Base-by-base conservation (phyloP, 1,140 invertebrate species). In the Cherax quadricarinatus region DNA sequence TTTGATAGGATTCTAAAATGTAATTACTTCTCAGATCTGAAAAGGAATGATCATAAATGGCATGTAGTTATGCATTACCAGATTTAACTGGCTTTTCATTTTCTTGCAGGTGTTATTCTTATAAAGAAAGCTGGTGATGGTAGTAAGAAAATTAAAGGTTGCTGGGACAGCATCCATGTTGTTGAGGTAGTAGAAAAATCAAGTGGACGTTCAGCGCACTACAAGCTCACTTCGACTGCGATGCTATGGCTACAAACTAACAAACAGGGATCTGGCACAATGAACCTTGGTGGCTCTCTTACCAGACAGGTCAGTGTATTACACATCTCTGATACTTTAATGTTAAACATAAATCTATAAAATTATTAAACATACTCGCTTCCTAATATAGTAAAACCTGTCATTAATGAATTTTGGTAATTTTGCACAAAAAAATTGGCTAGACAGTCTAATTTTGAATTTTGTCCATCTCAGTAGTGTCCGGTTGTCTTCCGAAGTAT, bases 231-330 rank as follows among this genome's bases (percentile, higher is more conserved):
- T 51, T 99, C 98, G 0, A 99, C 99, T 21, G 98, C 98, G 0
- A 99, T 99, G 99, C 95, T 99, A 60, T 99, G 99, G 99, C 96
- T 99, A 81, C 98, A 99, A 95, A 99, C 99, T 1, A 99, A 99
- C 94, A 99, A 99, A 94, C 97, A 97, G 94, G 98, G 97, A 30
- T 99, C 98, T 49, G 99, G 99, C 24, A 99, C 98, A 16, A 99
- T 99, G 98, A 99, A 99, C 95, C 96, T 99, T 57, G 99, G 99
- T 30, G 99, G 99, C 51, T 99, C 98, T 95, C 96, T 99, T 14
- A 99, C 99, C 0, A 96, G 99, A 96, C 99, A 99, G 96, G 98
- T 98, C 94, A 92, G 70, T 75, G 21, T n/a, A 75, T 66, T 21
- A 66, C 4, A 18, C 53, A 57, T 57, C 53, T 57, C 53, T 57